Percentiles rank a stretch among this genome's conserved stretches.
Evolutionary conservation across 2,888 invertebrate genomes (phyloP).

Genomic region (Camponotus fellah): DNA sequence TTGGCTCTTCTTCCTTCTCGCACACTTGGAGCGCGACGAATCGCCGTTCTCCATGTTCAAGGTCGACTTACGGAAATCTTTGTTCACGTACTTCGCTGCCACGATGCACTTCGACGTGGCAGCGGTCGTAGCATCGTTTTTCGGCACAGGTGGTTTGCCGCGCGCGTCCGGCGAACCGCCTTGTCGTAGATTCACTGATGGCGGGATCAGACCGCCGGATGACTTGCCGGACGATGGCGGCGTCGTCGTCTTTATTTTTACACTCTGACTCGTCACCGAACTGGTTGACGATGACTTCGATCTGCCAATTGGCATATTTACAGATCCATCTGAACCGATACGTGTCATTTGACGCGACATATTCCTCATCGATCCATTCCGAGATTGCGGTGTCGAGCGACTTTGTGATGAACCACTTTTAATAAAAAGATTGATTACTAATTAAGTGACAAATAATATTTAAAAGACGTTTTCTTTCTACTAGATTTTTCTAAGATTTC

Average conservation of each 20-base stretch:
- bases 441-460: background rate
- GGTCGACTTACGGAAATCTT: constrained; percentile 92
- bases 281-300: constrained; percentile 81
- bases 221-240: constrained; percentile 75
- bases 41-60: constrained; percentile 89
- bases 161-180: constrained; percentile 80
- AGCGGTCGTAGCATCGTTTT: constrained; percentile 82
- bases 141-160: constrained; percentile 86
- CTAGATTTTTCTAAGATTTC: background rate
- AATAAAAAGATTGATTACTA: constrained; percentile 7
- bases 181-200: constrained; percentile 79
- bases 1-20: constrained; percentile 77
- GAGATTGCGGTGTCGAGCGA: constrained; percentile 73
- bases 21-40: constrained; percentile 75
- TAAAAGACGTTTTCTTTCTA: background rate
- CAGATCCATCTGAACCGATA: constrained; percentile 78
- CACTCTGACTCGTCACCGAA: constrained; percentile 81
- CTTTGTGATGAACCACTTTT: constrained; percentile 67
- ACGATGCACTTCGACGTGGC: constrained; percentile 80
- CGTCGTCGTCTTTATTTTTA: constrained; percentile 80
- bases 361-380: constrained; percentile 76
- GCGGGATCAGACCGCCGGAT: constrained; percentile 57
- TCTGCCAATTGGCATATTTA: constrained; percentile 83
- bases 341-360: constrained; percentile 81
- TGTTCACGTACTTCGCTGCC: constrained; percentile 87